Percentiles rank a stretch among this genome's conserved stretches.
These are phyloP conservation scores for Tachyglossus aculeatus DNA, from an alignment of 2,797 vertebrate genomes.

Conservation along the genomic window DNA sequence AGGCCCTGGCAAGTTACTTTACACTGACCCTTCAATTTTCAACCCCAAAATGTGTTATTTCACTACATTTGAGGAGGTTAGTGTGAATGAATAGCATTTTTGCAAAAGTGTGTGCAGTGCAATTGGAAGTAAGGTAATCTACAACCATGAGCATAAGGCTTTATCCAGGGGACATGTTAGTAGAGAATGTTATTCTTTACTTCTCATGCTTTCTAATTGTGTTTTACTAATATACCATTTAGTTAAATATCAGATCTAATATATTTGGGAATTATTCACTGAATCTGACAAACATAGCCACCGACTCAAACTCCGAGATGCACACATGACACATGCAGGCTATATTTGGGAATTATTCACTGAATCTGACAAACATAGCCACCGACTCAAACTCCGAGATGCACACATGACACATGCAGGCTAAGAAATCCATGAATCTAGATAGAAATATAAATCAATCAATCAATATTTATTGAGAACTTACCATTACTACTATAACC, in stretches of 20 bases:
- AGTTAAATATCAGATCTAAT: neutral
- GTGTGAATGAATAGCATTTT: neutral
- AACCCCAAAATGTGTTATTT: conserved; percentile 3
- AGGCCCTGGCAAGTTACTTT: conserved; percentile 23
- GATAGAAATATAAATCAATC: too few relatives aligned
- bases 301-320: too few relatives aligned
- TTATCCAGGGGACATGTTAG: neutral
- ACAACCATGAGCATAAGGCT: neutral
- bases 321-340: too few relatives aligned
- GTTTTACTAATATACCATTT: neutral
- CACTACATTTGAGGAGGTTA: conserved; percentile 26
- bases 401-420: too few relatives aligned
- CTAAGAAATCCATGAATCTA: too few relatives aligned
- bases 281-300: too few relatives aligned
- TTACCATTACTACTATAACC: too few relatives aligned
- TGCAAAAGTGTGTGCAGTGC: neutral
- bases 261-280: neutral
- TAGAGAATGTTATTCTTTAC: neutral
- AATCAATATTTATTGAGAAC: too few relatives aligned
- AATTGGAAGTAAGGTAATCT: neutral
- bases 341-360: neutral
- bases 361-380: too few relatives aligned
- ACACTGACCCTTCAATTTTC: conserved; percentile 30
- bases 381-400: too few relatives aligned
- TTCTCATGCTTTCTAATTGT: neutral